Percentiles rank a stretch among this genome's conserved stretches.
phyloP scores from a whole-genome alignment of 2,888 invertebrate species.

The Eristalinus sepulchralis region DNA sequence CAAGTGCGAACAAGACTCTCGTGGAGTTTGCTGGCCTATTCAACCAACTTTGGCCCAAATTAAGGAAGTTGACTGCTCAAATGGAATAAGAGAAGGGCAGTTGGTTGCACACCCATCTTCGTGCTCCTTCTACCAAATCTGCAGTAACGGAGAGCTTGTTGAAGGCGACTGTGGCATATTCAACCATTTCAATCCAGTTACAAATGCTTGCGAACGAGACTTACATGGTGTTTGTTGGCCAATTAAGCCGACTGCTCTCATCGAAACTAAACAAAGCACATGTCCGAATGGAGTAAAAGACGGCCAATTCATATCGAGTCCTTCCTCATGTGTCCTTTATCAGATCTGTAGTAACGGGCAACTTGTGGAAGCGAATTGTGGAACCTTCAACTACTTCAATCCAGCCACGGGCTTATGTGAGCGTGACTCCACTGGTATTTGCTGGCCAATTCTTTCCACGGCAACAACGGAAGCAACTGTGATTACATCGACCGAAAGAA shows the following conservation, averaged over 20 bases:
- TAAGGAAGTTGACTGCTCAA: conserved; percentile 6
- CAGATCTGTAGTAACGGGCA: conserved; percentile 70
- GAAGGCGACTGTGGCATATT: conserved; percentile 71
- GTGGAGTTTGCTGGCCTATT: neutral
- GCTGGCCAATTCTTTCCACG: neutral
- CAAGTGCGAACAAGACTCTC: neutral
- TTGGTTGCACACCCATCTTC: conserved; percentile 5
- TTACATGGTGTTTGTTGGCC: conserved; percentile 46
- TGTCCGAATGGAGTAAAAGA: conserved; percentile 73
- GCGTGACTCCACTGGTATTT: neutral
- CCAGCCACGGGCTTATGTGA: conserved; percentile 34
- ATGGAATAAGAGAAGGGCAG: conserved; percentile 36
- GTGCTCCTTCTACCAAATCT: conserved; percentile 72
- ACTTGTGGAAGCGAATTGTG: conserved; percentile 72
- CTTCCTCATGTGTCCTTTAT: conserved; percentile 66
- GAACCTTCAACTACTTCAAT: conserved; percentile 71
- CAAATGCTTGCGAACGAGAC: conserved; percentile 34
- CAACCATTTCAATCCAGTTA: conserved; percentile 64
- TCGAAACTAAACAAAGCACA: conserved; percentile 25
- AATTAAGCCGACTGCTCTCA: neutral
- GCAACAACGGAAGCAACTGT: neutral
- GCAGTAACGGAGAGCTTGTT: conserved; percentile 61
- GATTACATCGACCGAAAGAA: too few relatives aligned
- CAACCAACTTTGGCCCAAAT: neutral
- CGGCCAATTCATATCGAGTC: conserved; percentile 72